These are phyloP conservation scores for Sepiola atlantica DNA, from an alignment of 2,888 invertebrate genomes.

Conservation along the genomic window DNA sequence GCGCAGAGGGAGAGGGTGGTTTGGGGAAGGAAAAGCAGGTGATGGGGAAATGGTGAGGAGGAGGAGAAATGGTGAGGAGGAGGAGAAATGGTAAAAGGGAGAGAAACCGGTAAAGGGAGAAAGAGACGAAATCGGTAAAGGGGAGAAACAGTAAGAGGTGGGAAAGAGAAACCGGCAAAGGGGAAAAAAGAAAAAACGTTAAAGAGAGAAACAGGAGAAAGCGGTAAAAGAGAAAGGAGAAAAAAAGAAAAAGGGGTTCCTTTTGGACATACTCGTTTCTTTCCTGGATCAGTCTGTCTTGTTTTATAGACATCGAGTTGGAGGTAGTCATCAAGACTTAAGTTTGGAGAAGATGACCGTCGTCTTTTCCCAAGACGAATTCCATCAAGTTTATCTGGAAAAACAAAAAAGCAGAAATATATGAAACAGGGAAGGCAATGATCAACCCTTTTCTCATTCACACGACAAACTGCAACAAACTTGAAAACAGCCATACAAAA, in stretches of 20 bases:
- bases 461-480: no score
- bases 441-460: not conserved
- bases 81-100: not conserved
- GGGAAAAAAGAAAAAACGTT: not conserved
- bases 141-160: no score
- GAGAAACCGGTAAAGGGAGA: not conserved
- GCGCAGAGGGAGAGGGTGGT: no score
- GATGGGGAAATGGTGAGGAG: no score
- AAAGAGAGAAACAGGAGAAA: not conserved
- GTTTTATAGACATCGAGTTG: slow-evolving; percentile 84
- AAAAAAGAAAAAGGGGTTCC: not conserved
- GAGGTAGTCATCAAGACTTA: slow-evolving; percentile 93
- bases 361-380: slow-evolving; percentile 77
- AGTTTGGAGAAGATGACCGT: slow-evolving; percentile 79
- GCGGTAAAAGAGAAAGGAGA: not conserved
- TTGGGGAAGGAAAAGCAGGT: no score
- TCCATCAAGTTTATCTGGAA: slow-evolving; percentile 93
- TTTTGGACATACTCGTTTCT: slow-evolving; percentile 84
- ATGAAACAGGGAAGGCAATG: not conserved
- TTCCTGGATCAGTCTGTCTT: slow-evolving; percentile 80
- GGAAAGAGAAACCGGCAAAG: not conserved
- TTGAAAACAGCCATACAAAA: no score
- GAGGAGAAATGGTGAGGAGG: no score
- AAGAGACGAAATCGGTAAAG: not conserved
- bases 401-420: not conserved